Percentiles rank a stretch among this genome's conserved stretches.
Conservation (phyloP, 2,888 invertebrate species). For the Cheilosia urbana region DNA sequence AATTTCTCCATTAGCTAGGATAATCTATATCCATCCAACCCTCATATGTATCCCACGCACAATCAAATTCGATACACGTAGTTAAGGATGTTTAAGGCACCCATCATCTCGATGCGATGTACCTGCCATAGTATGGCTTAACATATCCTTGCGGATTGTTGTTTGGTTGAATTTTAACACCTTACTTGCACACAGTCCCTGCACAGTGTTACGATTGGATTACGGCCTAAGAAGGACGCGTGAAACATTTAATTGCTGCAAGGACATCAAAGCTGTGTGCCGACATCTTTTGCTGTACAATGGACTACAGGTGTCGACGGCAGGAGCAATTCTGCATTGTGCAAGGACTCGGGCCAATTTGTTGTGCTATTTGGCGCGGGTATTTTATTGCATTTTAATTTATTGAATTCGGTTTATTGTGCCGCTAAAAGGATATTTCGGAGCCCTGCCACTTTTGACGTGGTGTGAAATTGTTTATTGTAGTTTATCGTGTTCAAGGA, state of each 20-base stretch:
- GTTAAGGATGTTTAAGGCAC: conserved; percentile 55
- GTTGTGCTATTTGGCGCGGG: conserved; percentile 65
- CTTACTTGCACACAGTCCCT: conserved; percentile 51
- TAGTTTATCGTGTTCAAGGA: conserved; percentile 37
- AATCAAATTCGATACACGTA: conserved; percentile 69
- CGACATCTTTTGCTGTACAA: conserved; percentile 28
- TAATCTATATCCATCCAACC: conserved; percentile 57
- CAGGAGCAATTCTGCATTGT: conserved; percentile 51
- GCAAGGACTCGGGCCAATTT: conserved; percentile 61
- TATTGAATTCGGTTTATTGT: conserved; percentile 68
- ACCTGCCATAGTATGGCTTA: conserved; percentile 55
- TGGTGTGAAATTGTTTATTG: conserved; percentile 68
- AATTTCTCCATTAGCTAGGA: conserved; percentile 73
- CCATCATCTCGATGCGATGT: conserved; percentile 47
- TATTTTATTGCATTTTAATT: conserved; percentile 68
- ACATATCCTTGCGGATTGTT: conserved; percentile 68
- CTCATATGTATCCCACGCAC: conserved; percentile 64
- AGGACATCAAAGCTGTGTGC: conserved; percentile 67
- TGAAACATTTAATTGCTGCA: conserved; percentile 68
- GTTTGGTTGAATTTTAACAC: conserved; percentile 70
- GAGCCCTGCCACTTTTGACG: conserved; percentile 28
- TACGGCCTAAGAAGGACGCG: conserved; percentile 66
- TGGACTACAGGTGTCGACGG: conserved; percentile 65
- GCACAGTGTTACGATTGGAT: conserved; percentile 51
- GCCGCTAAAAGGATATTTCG: conserved; percentile 56